Base-by-base conservation (phyloP, 2,113 vertebrate genomes). In the Trichechus manatus region DNA sequence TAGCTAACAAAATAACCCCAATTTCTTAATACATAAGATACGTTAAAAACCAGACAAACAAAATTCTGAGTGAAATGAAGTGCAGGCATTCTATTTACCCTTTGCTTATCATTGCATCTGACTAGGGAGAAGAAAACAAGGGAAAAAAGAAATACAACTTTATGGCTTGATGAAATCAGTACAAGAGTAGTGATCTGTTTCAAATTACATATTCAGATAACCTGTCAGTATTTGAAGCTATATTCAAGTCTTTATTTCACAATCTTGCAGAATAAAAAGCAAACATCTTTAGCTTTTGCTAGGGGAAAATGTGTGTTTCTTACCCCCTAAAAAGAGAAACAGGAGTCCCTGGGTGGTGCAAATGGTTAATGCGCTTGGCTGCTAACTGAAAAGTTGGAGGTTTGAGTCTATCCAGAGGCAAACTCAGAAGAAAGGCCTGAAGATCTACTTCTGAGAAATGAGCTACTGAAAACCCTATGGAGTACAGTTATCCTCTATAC, bases 21-120 rank as follows among this genome's bases (percentile, higher is more conserved):
- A 36, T 79, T 93, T 91, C 36, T 96, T 79, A 95, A 86, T n/a
- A 75, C 27, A 66, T 20, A 75, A 17, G 61, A 80, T 44, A 85
- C 6, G 70, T 33, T 89, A 39, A 75, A 85, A 84, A 63, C 39
- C 39, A 39, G 39, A 39, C 64, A 94, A 82, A 75, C 3, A 53
- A 80, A 82, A 88, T 81, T 53, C 80, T 87, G 79, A 92, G 59
- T 70, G 29, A 78, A 89, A 80, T 50, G 44, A 42, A 89, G 33
- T 9, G 11, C 13, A 59, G 39, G 14, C 39, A 17, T 29, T 66
- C 27, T 63, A 96, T 97, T 96, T 97, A 88, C 93, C 97, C 90
- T 92, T 91, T 29, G 17, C 9, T 90, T 89, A 89, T 79, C 44
- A 92, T 2, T 83, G 61, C 42, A 44, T 75, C 33, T 95, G 89